Evolutionary conservation across 2,888 invertebrate species (phyloP).

Genomic region (Leucophenga maculata): DNA sequence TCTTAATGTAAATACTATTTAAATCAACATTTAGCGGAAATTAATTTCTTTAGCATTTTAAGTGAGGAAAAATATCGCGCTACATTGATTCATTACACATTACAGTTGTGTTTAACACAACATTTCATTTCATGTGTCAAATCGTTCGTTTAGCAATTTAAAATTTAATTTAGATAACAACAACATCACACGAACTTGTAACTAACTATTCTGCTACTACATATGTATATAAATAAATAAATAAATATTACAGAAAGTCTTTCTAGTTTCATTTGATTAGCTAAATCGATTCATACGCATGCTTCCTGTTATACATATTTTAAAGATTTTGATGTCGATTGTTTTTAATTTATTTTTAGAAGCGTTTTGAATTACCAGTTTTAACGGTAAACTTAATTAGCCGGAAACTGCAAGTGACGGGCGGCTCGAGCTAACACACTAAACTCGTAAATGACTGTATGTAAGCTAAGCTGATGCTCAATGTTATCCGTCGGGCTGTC

Average conservation of each 20-base stretch:
- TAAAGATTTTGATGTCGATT: background rate
- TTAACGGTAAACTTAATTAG: conserved; percentile 53
- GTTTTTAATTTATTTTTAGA: background rate
- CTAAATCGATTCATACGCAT: background rate
- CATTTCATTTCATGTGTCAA: background rate
- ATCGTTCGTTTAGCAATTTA: too few species aligned
- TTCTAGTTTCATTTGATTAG: conserved; percentile 11
- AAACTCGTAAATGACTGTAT: background rate
- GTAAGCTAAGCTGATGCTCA: conserved; percentile 7
- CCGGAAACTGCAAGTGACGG: conserved; percentile 44
- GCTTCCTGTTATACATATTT: conserved; percentile 47
- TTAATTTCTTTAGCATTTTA: background rate
- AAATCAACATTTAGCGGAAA: background rate
- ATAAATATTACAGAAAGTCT: background rate
- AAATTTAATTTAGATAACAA: too few species aligned
- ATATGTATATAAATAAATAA: too few species aligned
- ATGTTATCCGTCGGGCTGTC: background rate
- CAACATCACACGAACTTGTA: too few species aligned
- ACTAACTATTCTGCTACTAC: too few species aligned
- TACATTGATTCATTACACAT: background rate
- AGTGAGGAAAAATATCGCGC: background rate
- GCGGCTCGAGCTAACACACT: background rate
- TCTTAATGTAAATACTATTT: background rate
- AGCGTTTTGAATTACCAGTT: conserved; percentile 22
- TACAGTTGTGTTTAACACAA: conserved; percentile 10